A percentile compares a stretch with the other conserved stretches of the same genome.
These are phyloP conservation scores for Chrysemys picta DNA, from an alignment of 2,113 vertebrate genomes.

Conservation along the genomic window DNA sequence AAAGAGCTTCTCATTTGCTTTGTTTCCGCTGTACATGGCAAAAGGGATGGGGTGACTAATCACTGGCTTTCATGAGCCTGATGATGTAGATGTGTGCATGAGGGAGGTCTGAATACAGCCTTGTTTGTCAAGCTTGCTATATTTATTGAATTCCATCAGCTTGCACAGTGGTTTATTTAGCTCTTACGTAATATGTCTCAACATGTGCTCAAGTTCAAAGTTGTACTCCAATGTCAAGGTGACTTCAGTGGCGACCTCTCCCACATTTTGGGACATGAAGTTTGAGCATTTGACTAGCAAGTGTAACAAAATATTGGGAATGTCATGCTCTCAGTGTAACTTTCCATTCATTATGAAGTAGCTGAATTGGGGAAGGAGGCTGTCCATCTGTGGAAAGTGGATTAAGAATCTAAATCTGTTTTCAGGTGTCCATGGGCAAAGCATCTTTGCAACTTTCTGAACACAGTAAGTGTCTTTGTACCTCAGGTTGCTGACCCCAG, in stretches of 20 bases:
- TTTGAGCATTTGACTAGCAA: neutral
- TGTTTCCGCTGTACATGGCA: neutral
- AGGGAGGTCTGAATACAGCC: neutral
- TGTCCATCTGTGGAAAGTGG: neutral
- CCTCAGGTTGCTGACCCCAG: neutral
- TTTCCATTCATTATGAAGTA: neutral
- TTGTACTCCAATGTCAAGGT: neutral
- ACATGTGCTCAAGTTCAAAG: neutral
- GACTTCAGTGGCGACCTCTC: neutral
- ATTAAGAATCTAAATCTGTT: neutral
- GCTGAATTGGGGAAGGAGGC: neutral
- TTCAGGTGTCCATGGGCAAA: slow-evolving; percentile 61
- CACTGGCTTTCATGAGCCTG: neutral
- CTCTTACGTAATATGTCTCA: neutral
- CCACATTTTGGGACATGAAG: neutral
- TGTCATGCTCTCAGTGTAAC: neutral
- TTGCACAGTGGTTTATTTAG: neutral
- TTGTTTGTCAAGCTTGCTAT: neutral
- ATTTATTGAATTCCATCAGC: neutral
- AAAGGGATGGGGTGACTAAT: neutral
- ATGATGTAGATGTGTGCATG: neutral
- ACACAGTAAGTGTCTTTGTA: neutral
- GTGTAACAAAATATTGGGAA: fast-evolving
- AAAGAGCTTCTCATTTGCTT: neutral
- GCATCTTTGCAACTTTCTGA: slow-evolving; percentile 33